phyloP scores from a whole-genome alignment of 2,888 invertebrate genomes.

The Didymodactylos carnosus region DNA sequence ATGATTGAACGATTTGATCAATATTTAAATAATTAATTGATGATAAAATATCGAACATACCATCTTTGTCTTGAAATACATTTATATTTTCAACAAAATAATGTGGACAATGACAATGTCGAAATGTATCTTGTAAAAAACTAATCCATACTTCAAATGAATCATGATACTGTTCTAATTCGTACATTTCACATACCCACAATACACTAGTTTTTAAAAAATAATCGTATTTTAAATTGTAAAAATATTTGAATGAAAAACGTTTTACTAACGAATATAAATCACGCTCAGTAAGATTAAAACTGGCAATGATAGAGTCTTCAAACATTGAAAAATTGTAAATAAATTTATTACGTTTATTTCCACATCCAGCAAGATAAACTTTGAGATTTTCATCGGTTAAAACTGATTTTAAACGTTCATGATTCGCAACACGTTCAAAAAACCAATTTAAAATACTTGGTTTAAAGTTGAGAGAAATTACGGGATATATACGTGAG shows the following conservation, averaged over 20 bases:
- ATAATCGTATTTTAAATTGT: background rate
- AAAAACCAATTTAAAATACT: background rate
- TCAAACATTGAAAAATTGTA: background rate
- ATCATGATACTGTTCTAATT: background rate
- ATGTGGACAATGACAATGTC: background rate
- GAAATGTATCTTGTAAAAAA: background rate
- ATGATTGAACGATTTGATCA: background rate
- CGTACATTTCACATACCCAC: background rate
- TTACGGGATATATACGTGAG: background rate
- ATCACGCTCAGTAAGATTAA: background rate
- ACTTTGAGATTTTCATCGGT: background rate
- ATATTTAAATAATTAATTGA: background rate
- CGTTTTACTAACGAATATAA: background rate
- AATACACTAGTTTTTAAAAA: background rate
- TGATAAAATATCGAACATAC: background rate
- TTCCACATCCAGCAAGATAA: background rate
- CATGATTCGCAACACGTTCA: background rate
- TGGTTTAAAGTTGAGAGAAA: background rate
- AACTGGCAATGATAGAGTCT: background rate
- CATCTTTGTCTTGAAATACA: background rate
- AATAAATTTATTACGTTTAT: background rate
- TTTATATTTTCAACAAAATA: background rate
- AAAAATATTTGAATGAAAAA: background rate
- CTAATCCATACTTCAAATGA: background rate
- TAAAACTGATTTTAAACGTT: background rate